phyloP scores from a whole-genome alignment of 2,113 vertebrate genomes.

The Sclerurus mexicanus region DNA sequence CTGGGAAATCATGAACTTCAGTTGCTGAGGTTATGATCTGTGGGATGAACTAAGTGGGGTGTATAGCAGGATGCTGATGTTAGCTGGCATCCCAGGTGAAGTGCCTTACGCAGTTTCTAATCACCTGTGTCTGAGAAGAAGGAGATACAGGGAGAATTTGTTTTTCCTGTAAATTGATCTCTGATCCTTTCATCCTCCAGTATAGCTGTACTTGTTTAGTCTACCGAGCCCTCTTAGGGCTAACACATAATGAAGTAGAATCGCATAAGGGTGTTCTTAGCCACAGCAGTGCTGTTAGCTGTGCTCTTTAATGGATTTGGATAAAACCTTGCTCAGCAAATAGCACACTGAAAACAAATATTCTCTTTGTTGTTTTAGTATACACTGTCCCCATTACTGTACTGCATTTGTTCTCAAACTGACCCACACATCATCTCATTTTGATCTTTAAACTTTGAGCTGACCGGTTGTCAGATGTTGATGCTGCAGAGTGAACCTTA shows the following conservation, averaged over 20 bases:
- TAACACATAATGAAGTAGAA: not conserved
- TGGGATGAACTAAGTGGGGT: not conserved
- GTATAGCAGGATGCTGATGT: not conserved
- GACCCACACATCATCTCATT: rapidly evolving
- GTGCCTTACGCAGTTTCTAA: not conserved
- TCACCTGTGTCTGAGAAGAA: constrained; percentile 19
- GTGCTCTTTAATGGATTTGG: not conserved
- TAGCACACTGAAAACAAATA: not conserved
- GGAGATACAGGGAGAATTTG: not conserved
- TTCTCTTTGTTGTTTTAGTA: not conserved
- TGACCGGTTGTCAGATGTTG: not conserved
- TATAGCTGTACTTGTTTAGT: not conserved
- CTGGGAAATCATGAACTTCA: not conserved
- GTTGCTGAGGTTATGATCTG: not conserved
- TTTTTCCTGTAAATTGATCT: constrained; percentile 53
- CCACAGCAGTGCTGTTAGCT: not conserved
- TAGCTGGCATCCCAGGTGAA: not conserved
- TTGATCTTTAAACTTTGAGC: constrained; percentile 22
- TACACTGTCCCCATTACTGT: not conserved
- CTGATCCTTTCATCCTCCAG: constrained; percentile 42
- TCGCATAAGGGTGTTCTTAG: not conserved
- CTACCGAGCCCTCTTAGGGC: not conserved
- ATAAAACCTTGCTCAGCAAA: constrained; percentile 39
- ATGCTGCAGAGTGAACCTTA: not conserved
- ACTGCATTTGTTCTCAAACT: not conserved